Evolutionary conservation across 2,797 vertebrate genomes (phyloP), one percentile per base, ranked within the genome.

Genomic region (Hybognathus amarus): DNA sequence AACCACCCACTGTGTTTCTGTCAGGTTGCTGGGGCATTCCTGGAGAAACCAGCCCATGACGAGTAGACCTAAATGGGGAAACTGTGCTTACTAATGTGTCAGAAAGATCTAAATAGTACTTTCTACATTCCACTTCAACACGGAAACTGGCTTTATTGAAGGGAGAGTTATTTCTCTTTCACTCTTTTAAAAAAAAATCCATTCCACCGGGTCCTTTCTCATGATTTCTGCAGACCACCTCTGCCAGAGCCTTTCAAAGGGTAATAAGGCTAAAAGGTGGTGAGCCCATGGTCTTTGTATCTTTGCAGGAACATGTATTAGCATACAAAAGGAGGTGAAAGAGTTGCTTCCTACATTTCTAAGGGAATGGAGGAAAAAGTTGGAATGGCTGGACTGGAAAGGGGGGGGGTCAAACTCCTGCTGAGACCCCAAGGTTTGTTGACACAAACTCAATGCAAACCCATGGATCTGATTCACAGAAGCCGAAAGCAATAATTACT

Each of bases 241-340:
- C 50, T 83, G 82, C 64, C 71, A 50, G 40, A 24, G 63, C 73
- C 61, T 82, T 82, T 84, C 82, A 89, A 80, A 87, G 79, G 86
- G 78, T 80, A 85, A 84, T 86, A 52, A 80, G 78, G 27, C 80
- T 64, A 77, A 66, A 24, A 83, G 76, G 80, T 85, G 80, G 82
- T 38, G 40, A 70, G 50, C 69, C 69, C 68, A 82, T 6, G 11
- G 45, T 80, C 87, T 87, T 86, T 86, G 83, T 86, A 52, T 74
- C 56, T 36, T 40, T 24, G 64, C 30, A 77, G 61, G 84, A 86
- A 70, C 63, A 20, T 3, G 6, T 52, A 88, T 89, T 89, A 88
- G 86, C 87, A 87, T 88, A 83, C 83, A 87, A 87, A 88, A 88
- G 73, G 83, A 56, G 63, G 24, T 56, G 67, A 45, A 47, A 47